Percentiles rank a stretch among this genome's conserved stretches.
These are phyloP conservation scores for western clawed frog (Xenopus tropicalis) DNA, from an alignment of 2,113 vertebrate species.

Conservation along the genomic window UCB_Xtro_10.0 CM004445.2:25577501-25578000, in stretches of 20 bases:
- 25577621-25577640: conserved; percentile 44
- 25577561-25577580: no score
- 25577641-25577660: conserved; percentile 63
- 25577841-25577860: conserved; percentile 65
- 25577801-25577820: conserved; percentile 99
- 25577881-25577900: conserved; percentile 59
- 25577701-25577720: conserved; percentile 76
- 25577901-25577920: no score
- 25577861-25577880: conserved; percentile 74
- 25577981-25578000: no score
- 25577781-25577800: conserved; percentile 99
- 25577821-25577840: conserved; percentile 99
- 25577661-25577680: conserved; percentile 57
- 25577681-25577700: conserved; percentile 72
- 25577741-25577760: conserved; percentile 99
- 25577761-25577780: conserved; percentile 99
- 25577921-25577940: not conserved
- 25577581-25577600: no score
- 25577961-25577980: not conserved
- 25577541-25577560: no score
- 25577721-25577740: conserved; percentile 95
- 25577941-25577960: not conserved
- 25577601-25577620: no score
- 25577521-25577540: no score
- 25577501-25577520: no score